Base-by-base conservation (phyloP, 2,113 vertebrate species). In the Alectura lathami region DNA sequence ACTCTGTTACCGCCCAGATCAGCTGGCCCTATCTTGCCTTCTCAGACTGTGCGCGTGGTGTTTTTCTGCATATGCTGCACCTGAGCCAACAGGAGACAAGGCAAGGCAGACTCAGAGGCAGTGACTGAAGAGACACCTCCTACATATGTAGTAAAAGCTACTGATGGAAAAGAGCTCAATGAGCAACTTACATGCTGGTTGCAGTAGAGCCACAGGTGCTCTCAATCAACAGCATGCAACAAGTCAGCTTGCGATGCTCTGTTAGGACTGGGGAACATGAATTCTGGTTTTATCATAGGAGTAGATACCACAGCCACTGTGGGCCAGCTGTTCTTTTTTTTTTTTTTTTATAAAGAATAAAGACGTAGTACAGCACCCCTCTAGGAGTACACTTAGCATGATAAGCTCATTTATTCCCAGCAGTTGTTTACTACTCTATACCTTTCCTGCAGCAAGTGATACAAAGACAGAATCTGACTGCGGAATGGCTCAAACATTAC, bases 321-420 rank as follows among this genome's bases (percentile, higher is more conserved):
- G 67, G 82, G 72, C 45, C 94, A 88, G 82, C 78, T 91, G 86
- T 2, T n/a, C n/a, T n/a, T n/a, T n/a, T n/a, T n/a, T n/a, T n/a
- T n/a, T n/a, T n/a, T n/a, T 66, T 76, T 50, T 79, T 23, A 85
- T 16, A 48, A 69, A 82, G 91, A 64, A 83, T 47, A 88, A 62
- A 80, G 63, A 88, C 42, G 47, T 36, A 86, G 60, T 87, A 36
- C 63, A 91, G 79, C 89, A 80, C 42, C 78, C 67, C 81, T 75
- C 82, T 54, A 88, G 59, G 64, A 94, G 50, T 38, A 91, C 72
- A 68, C 72, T 86, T 75, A 68, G 84, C 72, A 70, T 30, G 72
- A 95, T 79, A 93, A 91, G 27, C 75, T 89, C 84, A 54, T 95
- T 92, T 89, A 89, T 77, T 79, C 82, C 82, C 93, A 93, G 82